Conservation (phyloP, 2,888 invertebrate species). For the Amorpha juglandis region DNA sequence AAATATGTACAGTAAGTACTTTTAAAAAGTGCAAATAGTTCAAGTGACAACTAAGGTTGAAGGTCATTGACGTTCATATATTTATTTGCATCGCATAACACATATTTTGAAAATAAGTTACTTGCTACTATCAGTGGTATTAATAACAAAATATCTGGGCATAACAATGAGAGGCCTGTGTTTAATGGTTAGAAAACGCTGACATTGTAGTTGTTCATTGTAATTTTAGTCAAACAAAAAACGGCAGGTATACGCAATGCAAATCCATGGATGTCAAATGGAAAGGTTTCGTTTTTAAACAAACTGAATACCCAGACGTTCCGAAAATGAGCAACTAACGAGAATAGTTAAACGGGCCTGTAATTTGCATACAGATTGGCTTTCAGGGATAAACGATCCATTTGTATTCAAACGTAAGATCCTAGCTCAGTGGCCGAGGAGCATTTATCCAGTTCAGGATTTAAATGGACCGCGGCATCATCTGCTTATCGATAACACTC, state of each 20-base stretch:
- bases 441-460: constrained; percentile 79
- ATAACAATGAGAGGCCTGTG: background rate
- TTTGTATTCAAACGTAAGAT: constrained; percentile 82
- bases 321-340: constrained; percentile 83
- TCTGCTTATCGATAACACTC: constrained; percentile 59
- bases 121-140: too few relatives aligned
- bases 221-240: background rate
- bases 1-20: too few relatives aligned
- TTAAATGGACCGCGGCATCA: constrained; percentile 66
- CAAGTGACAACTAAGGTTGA: too few relatives aligned
- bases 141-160: background rate
- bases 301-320: constrained; percentile 72
- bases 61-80: too few relatives aligned
- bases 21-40: too few relatives aligned
- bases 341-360: constrained; percentile 82
- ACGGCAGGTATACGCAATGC: background rate
- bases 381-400: constrained; percentile 82
- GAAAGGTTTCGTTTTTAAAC: constrained; percentile 54
- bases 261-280: constrained; percentile 20
- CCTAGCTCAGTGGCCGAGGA: constrained; percentile 74
- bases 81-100: too few relatives aligned
- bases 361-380: constrained; percentile 84
- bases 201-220: background rate
- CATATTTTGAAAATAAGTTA: too few relatives aligned
- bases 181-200: background rate